A percentile compares a stretch with the other conserved stretches of the same genome.
These are phyloP conservation scores for Elysia crispata DNA, from an alignment of 2,888 invertebrate species.

Conservation along the genomic window DNA sequence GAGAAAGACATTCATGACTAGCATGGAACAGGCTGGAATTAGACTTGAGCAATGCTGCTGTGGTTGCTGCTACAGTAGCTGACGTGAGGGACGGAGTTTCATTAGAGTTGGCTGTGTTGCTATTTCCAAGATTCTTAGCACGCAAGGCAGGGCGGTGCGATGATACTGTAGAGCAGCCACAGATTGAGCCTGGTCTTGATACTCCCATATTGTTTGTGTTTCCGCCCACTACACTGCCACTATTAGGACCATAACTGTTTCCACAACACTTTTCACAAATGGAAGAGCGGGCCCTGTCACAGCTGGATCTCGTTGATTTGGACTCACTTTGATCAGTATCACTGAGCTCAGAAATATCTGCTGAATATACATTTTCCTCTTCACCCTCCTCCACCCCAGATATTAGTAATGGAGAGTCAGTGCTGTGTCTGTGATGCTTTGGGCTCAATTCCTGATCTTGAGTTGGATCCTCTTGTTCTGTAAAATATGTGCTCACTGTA, in stretches of 20 bases:
- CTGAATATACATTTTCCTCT: conserved; percentile 54
- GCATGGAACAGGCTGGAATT: conserved; percentile 47
- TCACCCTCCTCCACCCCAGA: conserved; percentile 46
- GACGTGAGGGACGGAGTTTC: conserved; percentile 34
- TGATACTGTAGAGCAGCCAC: conserved; percentile 43
- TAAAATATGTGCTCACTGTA: conserved; percentile 53
- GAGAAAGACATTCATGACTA: conserved; percentile 55
- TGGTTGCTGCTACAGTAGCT: not conserved
- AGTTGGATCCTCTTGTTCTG: conserved; percentile 51
- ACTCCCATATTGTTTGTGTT: conserved; percentile 18
- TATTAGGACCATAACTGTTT: not conserved
- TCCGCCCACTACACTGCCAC: not conserved
- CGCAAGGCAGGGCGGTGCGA: conserved; percentile 52
- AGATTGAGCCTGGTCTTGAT: conserved; percentile 28
- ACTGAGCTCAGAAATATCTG: conserved; percentile 53
- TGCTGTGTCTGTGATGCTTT: conserved; percentile 47
- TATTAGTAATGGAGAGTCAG: conserved; percentile 43
- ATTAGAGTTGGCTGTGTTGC: conserved; percentile 38
- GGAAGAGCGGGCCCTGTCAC: conserved; percentile 37
- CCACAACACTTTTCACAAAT: conserved; percentile 51
- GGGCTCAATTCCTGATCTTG: conserved; percentile 47
- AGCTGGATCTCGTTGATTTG: conserved; percentile 49
- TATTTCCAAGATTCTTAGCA: conserved; percentile 48
- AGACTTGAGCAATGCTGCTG: conserved; percentile 42
- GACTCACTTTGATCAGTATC: conserved; percentile 54